Conservation (phyloP, 2,888 invertebrate genomes). For the Drosophila mimica region DNA sequence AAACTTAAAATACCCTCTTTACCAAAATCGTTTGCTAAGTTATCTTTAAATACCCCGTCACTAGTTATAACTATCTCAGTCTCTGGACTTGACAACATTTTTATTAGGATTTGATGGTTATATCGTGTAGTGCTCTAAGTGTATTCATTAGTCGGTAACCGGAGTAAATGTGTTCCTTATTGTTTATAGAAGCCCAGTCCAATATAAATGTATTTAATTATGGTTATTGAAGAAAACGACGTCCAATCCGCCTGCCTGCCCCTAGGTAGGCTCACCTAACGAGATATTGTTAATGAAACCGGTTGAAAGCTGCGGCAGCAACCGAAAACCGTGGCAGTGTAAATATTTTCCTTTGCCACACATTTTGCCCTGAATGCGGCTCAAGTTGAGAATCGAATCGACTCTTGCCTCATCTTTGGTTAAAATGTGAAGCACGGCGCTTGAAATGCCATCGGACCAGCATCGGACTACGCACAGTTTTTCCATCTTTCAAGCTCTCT, state of each 20-base stretch:
- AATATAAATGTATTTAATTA: conserved; percentile 59
- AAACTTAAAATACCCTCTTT: neutral
- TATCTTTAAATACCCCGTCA: neutral
- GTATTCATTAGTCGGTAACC: neutral
- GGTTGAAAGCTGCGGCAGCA: conserved; percentile 47
- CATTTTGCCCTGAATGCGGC: conserved; percentile 38
- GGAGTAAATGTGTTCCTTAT: conserved; percentile 1
- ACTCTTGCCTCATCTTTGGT: conserved; percentile 34
- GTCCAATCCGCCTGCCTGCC: conserved; percentile 1
- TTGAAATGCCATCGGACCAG: conserved; percentile 51
- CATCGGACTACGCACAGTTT: conserved; percentile 35
- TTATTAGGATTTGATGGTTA: neutral
- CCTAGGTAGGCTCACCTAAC: conserved; percentile 31
- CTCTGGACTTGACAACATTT: neutral
- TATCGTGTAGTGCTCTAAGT: neutral
- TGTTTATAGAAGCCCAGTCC: conserved; percentile 9
- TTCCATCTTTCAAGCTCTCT: conserved; percentile 31
- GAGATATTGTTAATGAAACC: conserved; percentile 62
- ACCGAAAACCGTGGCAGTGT: conserved; percentile 51
- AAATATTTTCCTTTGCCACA: conserved; percentile 59
- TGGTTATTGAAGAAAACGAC: conserved; percentile 50
- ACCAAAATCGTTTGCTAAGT: neutral
- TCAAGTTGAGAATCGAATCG: conserved; percentile 32
- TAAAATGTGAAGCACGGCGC: conserved; percentile 71
- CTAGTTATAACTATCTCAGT: too few relatives aligned